phyloP scores from a whole-genome alignment of 2,888 invertebrate species.

The Cephus rjabovi region DNA sequence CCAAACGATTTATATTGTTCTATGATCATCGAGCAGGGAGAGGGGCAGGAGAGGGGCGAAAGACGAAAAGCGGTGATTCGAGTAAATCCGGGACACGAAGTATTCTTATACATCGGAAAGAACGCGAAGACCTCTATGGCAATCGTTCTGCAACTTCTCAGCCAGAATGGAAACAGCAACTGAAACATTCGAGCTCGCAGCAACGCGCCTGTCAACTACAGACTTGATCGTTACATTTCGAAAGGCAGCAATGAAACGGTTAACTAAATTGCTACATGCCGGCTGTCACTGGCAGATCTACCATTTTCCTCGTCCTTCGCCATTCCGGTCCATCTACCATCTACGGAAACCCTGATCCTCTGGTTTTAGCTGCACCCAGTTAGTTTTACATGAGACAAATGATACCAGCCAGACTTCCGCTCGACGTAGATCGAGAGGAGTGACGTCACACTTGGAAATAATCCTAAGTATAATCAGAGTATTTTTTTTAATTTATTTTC shows the following conservation, averaged over 20 bases:
- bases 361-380: slow-evolving; percentile 3
- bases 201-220: slow-evolving; percentile 56
- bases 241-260: slow-evolving; percentile 65
- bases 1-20: not conserved
- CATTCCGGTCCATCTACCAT: not conserved
- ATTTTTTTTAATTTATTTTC: not conserved
- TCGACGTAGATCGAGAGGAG: not conserved
- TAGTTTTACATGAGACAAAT: not conserved
- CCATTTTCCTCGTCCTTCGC: slow-evolving; percentile 16
- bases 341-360: not conserved
- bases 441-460: not conserved
- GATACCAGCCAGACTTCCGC: not conserved
- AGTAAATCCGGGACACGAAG: not conserved
- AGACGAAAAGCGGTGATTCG: not conserved
- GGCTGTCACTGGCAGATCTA: slow-evolving; percentile 56
- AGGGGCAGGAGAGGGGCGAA: not conserved
- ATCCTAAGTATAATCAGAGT: not conserved
- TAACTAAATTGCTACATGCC: slow-evolving; percentile 63
- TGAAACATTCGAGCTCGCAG: slow-evolving; percentile 46
- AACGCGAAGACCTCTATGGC: not conserved
- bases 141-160: not conserved
- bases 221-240: slow-evolving; percentile 62
- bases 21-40: not conserved
- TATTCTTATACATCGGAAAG: not conserved
- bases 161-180: slow-evolving; percentile 9